Base-by-base conservation (phyloP, 2,888 invertebrate genomes). In the Microplitis manilae region DNA sequence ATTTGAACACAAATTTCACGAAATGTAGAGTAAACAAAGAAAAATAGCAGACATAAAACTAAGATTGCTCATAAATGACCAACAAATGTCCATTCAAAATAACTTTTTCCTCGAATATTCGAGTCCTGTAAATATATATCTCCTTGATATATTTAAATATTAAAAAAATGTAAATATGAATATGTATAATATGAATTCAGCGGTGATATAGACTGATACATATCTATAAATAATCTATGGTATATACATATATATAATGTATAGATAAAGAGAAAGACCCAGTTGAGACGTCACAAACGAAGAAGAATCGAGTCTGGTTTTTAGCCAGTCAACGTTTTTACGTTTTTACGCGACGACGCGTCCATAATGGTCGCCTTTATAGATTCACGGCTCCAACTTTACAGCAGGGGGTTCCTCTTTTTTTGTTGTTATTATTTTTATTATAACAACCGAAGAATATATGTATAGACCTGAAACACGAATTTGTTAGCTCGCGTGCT, bases 201-300 rank as follows among this genome's bases (percentile, higher is more conserved):
- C 13, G 50, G 50, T 50, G 50, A 50, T 13, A 50, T 50, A 50
- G 13, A 50, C 13, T 50, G 50, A 50, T 13, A 50, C 50, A 50
- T 50, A 13, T 50, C 50, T 50, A 50, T 50, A 50, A 50, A 50
- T 50, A 50, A 50, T 50, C 8, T 50, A 50, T 50, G 13, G 13
- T 50, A 50, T 13, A 50, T 50, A n/a, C n/a, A n/a, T 50, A 50
- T 50, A 13, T 50, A 50, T 50, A 50, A 50, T 13, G 5, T 50
- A 50, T n/a, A 67, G 30, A 41, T 8, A 41, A 30, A 65, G 68
- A 39, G 9, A 6, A 60, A 60, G 38, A 60, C 61, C 68, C 69
- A 77, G 86, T 84, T 84, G 82, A 86, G 86, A 85, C 82, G 85
- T 86, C 85, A 85, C 81, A 79, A 76, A 65, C 67, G 67, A 64